Percentiles rank a stretch among this genome's conserved stretches.
phyloP scores from a whole-genome alignment of 37 sponge, comb jelly and placozoan species.

The Amphimedon queenslandica region DNA sequence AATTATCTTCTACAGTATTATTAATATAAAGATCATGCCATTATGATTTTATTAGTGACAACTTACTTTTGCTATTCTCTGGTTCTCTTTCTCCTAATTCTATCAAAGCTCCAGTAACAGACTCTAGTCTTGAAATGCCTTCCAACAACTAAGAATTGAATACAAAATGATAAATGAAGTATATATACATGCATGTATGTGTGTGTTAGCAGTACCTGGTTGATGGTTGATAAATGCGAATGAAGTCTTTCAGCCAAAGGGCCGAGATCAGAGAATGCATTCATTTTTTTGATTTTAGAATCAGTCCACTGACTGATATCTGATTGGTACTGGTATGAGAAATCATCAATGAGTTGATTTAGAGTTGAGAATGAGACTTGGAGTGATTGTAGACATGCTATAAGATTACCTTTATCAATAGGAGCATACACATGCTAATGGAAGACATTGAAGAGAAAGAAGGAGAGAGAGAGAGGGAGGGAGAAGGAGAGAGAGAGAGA shows the following conservation, averaged over 20 bases:
- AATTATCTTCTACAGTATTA: no score
- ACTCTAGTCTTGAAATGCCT: constrained; percentile 3
- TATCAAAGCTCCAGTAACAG: not conserved
- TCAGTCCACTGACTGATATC: constrained; percentile 64
- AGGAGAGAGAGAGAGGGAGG: not conserved
- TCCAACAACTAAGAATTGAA: constrained; percentile 10
- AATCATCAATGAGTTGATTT: constrained; percentile 29
- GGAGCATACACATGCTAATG: constrained; percentile 10
- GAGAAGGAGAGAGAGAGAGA: constrained; percentile 30
- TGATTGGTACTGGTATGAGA: constrained; percentile 38
- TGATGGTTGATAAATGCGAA: no score
- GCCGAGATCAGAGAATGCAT: no score
- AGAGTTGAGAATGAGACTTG: constrained; percentile 41
- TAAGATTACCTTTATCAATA: constrained; percentile 8
- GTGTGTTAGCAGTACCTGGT: no score
- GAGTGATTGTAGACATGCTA: constrained; percentile 12
- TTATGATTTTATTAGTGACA: no score
- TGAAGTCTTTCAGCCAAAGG: no score
- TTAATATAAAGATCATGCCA: no score
- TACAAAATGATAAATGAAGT: not conserved
- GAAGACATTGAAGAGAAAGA: not conserved
- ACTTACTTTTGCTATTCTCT: no score
- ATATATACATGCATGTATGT: no score
- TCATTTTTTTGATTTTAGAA: no score
- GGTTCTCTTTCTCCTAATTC: not conserved